Evolutionary conservation across 1,140 invertebrate species (phyloP).

Genomic region (Conopomorpha cramerella): DNA sequence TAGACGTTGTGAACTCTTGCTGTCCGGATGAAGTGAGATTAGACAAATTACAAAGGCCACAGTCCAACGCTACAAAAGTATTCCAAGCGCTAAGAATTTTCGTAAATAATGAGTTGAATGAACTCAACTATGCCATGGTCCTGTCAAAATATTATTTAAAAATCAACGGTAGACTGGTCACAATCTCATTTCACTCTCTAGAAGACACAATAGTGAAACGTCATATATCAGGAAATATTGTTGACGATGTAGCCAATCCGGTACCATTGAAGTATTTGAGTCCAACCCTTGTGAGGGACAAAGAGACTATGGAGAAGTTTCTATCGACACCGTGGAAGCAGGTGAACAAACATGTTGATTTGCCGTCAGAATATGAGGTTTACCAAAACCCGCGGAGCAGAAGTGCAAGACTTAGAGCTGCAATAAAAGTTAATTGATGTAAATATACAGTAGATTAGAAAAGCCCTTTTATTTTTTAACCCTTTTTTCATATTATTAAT

Average conservation of each 20-base stretch:
- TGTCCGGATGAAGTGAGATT: conserved; percentile 61
- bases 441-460: too few relatives aligned
- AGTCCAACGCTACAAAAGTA: conserved; percentile 87
- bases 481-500: too few relatives aligned
- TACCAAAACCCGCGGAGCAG: conserved; percentile 79
- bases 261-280: conserved; percentile 70
- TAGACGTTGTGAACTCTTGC: conserved; percentile 74
- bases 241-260: conserved; percentile 68
- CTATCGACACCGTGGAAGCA: conserved; percentile 73
- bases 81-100: conserved; percentile 96
- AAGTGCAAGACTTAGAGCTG: conserved; percentile 87
- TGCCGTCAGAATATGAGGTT: conserved; percentile 75
- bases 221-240: conserved; percentile 79
- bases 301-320: conserved; percentile 64
- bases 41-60: conserved; percentile 76
- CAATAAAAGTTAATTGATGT: conserved; percentile 68
- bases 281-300: conserved; percentile 58
- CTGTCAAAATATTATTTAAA: conserved; percentile 80
- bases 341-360: conserved; percentile 80
- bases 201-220: conserved; percentile 96
- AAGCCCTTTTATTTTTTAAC: too few relatives aligned
- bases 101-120: conserved; percentile 97
- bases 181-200: conserved; percentile 89
- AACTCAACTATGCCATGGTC: conserved; percentile 88
- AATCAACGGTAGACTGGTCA: conserved; percentile 75